phyloP scores from a whole-genome alignment of 2,888 invertebrate genomes.

The Ditula angustiorana region DNA sequence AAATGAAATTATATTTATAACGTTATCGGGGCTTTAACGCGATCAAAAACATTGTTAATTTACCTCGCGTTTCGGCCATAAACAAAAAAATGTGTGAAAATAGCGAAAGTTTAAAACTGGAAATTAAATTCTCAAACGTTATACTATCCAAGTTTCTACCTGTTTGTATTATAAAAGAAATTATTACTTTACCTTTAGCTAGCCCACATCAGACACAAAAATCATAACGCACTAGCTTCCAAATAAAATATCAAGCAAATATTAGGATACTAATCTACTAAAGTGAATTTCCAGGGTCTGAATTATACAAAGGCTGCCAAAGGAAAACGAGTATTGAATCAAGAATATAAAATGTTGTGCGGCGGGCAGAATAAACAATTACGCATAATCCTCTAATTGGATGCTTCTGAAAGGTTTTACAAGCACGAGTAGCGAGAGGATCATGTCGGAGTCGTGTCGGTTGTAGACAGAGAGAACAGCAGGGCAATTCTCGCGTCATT shows the following conservation, averaged over 20 bases:
- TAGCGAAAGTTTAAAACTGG: no score
- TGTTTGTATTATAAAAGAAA: no score
- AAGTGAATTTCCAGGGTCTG: conserved; percentile 21
- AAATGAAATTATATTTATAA: no score
- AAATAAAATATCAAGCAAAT: conserved; percentile 1
- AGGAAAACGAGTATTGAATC: conserved; percentile 23
- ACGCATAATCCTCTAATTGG: conserved; percentile 49
- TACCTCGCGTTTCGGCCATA: no score
- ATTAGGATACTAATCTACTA: conserved; percentile 6
- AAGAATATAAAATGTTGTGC: conserved; percentile 35
- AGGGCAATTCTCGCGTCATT: no score
- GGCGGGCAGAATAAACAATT: conserved; percentile 47
- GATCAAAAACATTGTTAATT: no score
- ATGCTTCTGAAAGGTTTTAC: conserved; percentile 35
- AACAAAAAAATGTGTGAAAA: no score
- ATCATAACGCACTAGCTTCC: background rate
- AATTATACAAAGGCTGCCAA: conserved; percentile 32
- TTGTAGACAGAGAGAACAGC: background rate
- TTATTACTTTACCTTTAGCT: no score
- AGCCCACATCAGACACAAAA: background rate
- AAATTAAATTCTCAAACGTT: no score
- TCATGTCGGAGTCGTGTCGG: conserved; percentile 9
- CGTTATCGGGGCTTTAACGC: no score
- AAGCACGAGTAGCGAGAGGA: background rate
- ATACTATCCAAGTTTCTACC: no score